A percentile compares a stretch with the other conserved stretches of the same genome.
Conservation (phyloP, 2,888 invertebrate species). For the Clepsis dumicolana region DNA sequence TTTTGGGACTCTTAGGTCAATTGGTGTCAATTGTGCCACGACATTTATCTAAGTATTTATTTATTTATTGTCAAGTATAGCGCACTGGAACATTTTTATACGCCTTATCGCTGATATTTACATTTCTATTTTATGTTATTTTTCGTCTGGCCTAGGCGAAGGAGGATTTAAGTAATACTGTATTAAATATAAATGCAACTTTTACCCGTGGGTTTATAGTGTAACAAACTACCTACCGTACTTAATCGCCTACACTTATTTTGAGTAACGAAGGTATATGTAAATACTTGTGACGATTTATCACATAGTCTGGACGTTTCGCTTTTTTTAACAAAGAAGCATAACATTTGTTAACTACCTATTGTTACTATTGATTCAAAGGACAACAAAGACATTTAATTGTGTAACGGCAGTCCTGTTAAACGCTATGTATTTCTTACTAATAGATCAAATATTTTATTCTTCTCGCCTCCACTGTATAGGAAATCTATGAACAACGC, state of each 20-base stretch:
- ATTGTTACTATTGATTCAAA: not conserved
- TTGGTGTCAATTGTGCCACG: too few relatives aligned
- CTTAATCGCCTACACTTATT: too few relatives aligned
- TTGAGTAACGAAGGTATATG: too few relatives aligned
- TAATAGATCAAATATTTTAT: not conserved
- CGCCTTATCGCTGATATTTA: too few relatives aligned
- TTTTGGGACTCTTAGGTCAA: too few relatives aligned
- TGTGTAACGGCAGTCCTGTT: not conserved
- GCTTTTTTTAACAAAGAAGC: not conserved
- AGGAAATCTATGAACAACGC: not conserved
- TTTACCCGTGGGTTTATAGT: not conserved
- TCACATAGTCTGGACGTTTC: not conserved
- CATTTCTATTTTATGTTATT: too few relatives aligned
- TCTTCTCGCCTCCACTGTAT: not conserved
- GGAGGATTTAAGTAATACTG: too few relatives aligned
- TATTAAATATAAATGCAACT: not conserved
- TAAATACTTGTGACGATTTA: not conserved
- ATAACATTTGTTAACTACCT: not conserved
- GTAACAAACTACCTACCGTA: not conserved
- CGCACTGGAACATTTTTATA: too few relatives aligned
- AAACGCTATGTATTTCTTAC: not conserved
- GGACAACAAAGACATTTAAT: not conserved
- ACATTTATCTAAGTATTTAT: too few relatives aligned
- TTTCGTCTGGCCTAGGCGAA: too few relatives aligned
- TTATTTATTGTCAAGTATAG: too few relatives aligned